Evolutionary conservation across 1,140 invertebrate species (phyloP).

Genomic region (Elysia chlorotica): DNA sequence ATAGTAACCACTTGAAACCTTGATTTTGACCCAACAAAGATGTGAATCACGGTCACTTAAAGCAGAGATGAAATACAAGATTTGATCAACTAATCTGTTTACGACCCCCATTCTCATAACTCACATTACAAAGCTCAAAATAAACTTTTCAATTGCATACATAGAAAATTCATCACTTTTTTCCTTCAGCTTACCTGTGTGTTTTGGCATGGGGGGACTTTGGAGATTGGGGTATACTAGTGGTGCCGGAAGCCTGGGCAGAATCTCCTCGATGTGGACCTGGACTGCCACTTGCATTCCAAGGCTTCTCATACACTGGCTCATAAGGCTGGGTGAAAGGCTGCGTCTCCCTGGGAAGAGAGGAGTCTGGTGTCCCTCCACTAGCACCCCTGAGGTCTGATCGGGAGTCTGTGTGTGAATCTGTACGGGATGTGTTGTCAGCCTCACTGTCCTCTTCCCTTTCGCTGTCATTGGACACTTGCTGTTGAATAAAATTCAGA

Average conservation of each 20-base stretch:
- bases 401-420: slow-evolving; percentile 47
- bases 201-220: slow-evolving; percentile 10
- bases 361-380: slow-evolving; percentile 16
- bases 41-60: no score
- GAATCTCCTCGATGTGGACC: background rate
- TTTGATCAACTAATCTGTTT: no score
- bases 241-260: background rate
- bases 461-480: slow-evolving; percentile 51
- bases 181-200: no score
- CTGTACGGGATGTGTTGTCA: slow-evolving; percentile 45
- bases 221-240: background rate
- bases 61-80: no score
- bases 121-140: no score
- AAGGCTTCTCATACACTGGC: slow-evolving; percentile 37
- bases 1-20: no score
- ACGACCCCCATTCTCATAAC: no score
- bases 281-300: slow-evolving; percentile 18
- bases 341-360: slow-evolving; percentile 11
- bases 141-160: no score
- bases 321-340: slow-evolving; percentile 27
- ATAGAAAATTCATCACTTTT: no score
- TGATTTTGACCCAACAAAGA: no score
- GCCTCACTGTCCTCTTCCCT: slow-evolving; percentile 50
- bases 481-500: slow-evolving; percentile 23
- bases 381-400: slow-evolving; percentile 35